Evolutionary conservation across 2,888 invertebrate species (phyloP).

Genomic region (Drosophila austrosaltans): DNA sequence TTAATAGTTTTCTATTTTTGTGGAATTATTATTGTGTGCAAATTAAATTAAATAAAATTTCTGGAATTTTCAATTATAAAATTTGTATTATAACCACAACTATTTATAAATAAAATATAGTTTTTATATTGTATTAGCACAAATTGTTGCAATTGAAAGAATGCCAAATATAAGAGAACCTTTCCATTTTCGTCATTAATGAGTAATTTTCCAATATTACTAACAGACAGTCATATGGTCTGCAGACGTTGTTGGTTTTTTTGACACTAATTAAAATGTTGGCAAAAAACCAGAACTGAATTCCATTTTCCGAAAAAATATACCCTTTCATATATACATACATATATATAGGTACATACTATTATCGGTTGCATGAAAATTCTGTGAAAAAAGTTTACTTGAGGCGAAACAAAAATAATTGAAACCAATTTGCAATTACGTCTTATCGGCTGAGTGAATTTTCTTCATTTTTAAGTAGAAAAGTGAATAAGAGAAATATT

Average conservation of each 20-base stretch:
- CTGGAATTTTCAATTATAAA: conserved; percentile 28
- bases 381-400: neutral
- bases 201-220: neutral
- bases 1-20: conserved; percentile 32
- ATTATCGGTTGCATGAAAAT: too few relatives aligned
- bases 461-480: too few relatives aligned
- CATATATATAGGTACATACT: too few relatives aligned
- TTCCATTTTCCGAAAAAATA: neutral
- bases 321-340: too few relatives aligned
- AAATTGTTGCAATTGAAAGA: too few relatives aligned
- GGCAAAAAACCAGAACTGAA: neutral
- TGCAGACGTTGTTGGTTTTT: neutral
- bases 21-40: conserved; percentile 29
- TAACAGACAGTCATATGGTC: neutral
- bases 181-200: neutral
- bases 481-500: neutral
- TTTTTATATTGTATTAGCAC: too few relatives aligned
- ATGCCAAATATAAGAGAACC: too few relatives aligned
- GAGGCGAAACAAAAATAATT: neutral
- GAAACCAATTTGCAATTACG: neutral
- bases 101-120: neutral
- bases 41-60: conserved; percentile 26
- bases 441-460: neutral
- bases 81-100: neutral
- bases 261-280: neutral